Evolutionary conservation across 2,888 invertebrate species (phyloP).

Genomic region (Agrochola macilenta): DNA sequence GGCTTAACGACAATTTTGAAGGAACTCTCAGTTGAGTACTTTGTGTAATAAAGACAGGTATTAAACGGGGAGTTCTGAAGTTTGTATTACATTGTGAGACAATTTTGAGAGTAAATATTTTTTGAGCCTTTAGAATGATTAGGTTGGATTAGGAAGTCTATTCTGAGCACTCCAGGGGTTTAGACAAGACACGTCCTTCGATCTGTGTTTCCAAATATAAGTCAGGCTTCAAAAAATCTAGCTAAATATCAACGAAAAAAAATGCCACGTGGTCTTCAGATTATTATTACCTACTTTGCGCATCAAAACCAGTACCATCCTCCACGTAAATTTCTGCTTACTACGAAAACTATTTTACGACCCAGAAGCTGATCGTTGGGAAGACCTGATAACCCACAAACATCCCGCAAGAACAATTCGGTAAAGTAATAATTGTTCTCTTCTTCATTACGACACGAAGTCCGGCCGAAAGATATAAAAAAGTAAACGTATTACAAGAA

Average conservation of each 20-base stretch:
- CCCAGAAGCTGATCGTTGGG: slow-evolving; percentile 31
- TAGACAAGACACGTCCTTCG: background rate
- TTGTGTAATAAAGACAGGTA: slow-evolving; percentile 75
- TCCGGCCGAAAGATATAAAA: slow-evolving; percentile 51
- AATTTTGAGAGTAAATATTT: slow-evolving; percentile 56
- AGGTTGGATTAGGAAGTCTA: slow-evolving; percentile 10
- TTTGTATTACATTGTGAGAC: slow-evolving; percentile 71
- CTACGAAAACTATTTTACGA: slow-evolving; percentile 56
- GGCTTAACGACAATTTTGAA: slow-evolving; percentile 78
- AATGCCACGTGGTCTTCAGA: background rate
- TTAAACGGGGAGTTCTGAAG: slow-evolving; percentile 71
- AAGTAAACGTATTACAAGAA: slow-evolving; percentile 59
- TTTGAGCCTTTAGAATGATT: slow-evolving; percentile 12
- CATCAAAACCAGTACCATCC: background rate
- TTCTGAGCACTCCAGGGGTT: background rate
- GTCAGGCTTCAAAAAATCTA: background rate
- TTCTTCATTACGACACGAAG: slow-evolving; percentile 61
- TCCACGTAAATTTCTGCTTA: slow-evolving; percentile 32
- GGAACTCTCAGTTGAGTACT: slow-evolving; percentile 74
- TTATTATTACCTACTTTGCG: background rate
- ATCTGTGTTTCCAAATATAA: background rate
- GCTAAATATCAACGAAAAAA: background rate
- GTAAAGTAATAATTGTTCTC: slow-evolving; percentile 63
- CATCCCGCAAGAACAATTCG: slow-evolving; percentile 55
- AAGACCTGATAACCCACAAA: slow-evolving; percentile 55